Evolutionary conservation across 1,140 invertebrate genomes (phyloP).

Genomic region (Mactra quadrangularis): DNA sequence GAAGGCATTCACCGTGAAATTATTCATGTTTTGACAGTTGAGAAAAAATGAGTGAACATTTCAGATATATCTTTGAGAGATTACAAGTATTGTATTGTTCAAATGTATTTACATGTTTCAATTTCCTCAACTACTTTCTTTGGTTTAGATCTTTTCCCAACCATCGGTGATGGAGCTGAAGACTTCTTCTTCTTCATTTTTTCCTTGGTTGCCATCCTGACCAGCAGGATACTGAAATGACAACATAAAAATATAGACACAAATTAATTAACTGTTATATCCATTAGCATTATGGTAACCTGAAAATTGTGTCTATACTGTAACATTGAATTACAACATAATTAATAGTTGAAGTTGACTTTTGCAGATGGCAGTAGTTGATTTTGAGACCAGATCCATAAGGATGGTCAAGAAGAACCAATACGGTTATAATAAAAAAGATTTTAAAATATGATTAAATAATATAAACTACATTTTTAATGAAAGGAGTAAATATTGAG

Average conservation of each 20-base stretch:
- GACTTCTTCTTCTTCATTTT: constrained; percentile 59
- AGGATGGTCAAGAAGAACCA: too few relatives aligned
- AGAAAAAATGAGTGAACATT: too few relatives aligned
- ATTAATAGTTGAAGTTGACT: background rate
- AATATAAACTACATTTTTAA: too few relatives aligned
- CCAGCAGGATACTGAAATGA: constrained; percentile 36
- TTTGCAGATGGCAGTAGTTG: background rate
- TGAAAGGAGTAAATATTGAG: too few relatives aligned
- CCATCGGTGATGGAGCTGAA: constrained; percentile 28
- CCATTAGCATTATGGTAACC: background rate
- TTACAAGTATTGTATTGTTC: too few relatives aligned
- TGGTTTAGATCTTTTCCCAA: constrained; percentile 23
- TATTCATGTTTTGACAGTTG: too few relatives aligned
- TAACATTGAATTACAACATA: background rate
- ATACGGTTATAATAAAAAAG: too few relatives aligned
- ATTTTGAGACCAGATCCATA: too few relatives aligned
- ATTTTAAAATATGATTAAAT: too few relatives aligned
- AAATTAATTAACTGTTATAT: background rate
- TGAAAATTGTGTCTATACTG: background rate
- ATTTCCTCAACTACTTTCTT: background rate
- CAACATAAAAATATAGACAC: background rate
- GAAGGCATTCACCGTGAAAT: too few relatives aligned
- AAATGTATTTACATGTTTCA: too few relatives aligned
- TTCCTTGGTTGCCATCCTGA: constrained; percentile 57
- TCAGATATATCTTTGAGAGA: too few relatives aligned